Evolutionary conservation across 2,113 vertebrate species (phyloP), one percentile per base, ranked within the genome.

Genomic region (Mormoops blainvillei): DNA sequence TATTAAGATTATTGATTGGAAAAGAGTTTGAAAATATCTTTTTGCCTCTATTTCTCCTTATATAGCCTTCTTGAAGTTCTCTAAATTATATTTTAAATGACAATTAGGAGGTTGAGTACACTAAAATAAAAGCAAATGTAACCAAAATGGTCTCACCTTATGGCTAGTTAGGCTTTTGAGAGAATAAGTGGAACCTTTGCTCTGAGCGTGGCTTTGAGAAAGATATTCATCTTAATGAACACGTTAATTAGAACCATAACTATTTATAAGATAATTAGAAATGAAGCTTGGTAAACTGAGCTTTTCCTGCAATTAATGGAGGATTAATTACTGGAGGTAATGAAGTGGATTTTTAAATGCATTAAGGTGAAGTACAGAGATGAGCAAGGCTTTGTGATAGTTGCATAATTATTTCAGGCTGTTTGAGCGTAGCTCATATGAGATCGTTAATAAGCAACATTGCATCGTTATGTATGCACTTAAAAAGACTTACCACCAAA

Each of bases 181-280:
- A 99, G 98, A 99, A 97, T 99, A 99, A 99, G 99, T 98, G 81
- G 99, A 99, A 99, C 99, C 99, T 99, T 99, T 99, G 99, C 99
- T 99, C 99, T 98, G 99, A 99, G 99, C 99, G 15, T 99, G 98
- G 99, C 99, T 99, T 99, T 99, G 99, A 99, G 99, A 99, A 98
- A 99, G 99, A 99, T 99, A 99, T 99, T 99, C 99, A 99, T 99
- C 99, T 99, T 99, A 99, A 99, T 99, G 99, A 99, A 99, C 99
- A 99, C 99, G 99, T 99, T 99, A 99, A 99, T 99, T 99, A 99
- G 99, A 99, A 99, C 99, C 99, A 99, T 99, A 99, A 99, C 99
- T 99, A 99, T 99, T 99, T 99, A 99, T 99, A 99, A 99, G 99
- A 99, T 99, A 99, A 99, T 99, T 99, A 99, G 99, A 99, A 99